Conservation (phyloP, 2,888 invertebrate species). For the Cephus rjabovi region DNA sequence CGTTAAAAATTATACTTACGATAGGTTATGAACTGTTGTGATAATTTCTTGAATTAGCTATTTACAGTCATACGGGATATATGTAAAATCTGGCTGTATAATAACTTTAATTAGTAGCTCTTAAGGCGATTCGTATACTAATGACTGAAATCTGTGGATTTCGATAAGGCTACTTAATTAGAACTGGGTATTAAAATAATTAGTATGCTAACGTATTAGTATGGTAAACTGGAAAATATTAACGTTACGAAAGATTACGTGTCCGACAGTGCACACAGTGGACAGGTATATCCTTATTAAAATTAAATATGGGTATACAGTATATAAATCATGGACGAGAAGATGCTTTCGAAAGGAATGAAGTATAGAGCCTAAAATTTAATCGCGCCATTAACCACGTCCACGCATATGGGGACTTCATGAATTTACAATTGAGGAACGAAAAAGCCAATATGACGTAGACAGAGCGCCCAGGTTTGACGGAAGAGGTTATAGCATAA, state of each 20-base stretch:
- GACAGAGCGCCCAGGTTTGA: background rate
- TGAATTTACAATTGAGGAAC: background rate
- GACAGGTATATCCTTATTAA: background rate
- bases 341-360: background rate
- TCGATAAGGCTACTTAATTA: conserved; percentile 20
- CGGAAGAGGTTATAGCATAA: conserved; percentile 24
- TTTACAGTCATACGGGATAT: background rate
- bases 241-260: background rate
- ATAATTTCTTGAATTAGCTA: background rate
- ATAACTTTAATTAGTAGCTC: conserved; percentile 38
- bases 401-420: background rate
- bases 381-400: background rate
- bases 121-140: conserved; percentile 26
- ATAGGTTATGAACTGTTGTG: background rate
- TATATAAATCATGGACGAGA: background rate
- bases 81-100: conserved; percentile 13
- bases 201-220: background rate
- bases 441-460: background rate
- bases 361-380: background rate
- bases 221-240: background rate
- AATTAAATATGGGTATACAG: background rate
- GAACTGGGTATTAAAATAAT: background rate
- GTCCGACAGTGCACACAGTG: background rate
- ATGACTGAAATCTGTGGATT: conserved; percentile 17
- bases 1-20: background rate